Evolutionary conservation across 2,113 vertebrate species (phyloP), one percentile per base, ranked within the genome.

Genomic region (Pardalotus punctatus): DNA sequence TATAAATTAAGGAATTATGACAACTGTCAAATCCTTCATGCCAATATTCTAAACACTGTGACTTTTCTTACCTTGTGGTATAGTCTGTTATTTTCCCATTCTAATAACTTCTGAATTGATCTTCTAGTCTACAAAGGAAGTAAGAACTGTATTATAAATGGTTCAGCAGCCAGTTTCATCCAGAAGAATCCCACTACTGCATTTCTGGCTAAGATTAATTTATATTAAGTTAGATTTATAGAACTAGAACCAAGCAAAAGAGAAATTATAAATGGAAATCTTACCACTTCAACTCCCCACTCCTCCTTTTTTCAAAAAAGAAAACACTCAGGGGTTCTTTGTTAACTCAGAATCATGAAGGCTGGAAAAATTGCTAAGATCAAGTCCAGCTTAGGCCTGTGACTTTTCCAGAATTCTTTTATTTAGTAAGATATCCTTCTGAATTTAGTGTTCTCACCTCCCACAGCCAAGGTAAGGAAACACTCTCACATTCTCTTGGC

Each of bases 1-100:
- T 21, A 77, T 18, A 9, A 83, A 70, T 5, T 18, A 58, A 9
- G 19, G 23, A 67, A 83, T 81, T 86, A 67, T 11, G 60, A 62
- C 8, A 62, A 66, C 21, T 60, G 5, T 58, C 51, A 73, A 56
- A 93, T 64, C 42, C 51, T 81, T 47, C 42, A 66, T 12, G 35
- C 11, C 42, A 87, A 14, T 76, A 31, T 50, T 81, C 50, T 79
- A 86, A 78, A 14, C 64, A 73, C 14, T 69, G 33, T 50, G 58
- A 50, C 50, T 86, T 88, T 92, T 88, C 97, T 98, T 98, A 99
- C 99, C 99, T 99, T 99, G 96, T 99, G 99, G 98, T 99, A 99
- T 93, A 99, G 97, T 97, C 99, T 97, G 98, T 99, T 99, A 98
- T 99, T 99, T 97, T 99, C 99, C 99, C 99, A 99, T 98, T 99